phyloP scores from a whole-genome alignment of 1,140 invertebrate species.

The Bombus balteatus region DNA sequence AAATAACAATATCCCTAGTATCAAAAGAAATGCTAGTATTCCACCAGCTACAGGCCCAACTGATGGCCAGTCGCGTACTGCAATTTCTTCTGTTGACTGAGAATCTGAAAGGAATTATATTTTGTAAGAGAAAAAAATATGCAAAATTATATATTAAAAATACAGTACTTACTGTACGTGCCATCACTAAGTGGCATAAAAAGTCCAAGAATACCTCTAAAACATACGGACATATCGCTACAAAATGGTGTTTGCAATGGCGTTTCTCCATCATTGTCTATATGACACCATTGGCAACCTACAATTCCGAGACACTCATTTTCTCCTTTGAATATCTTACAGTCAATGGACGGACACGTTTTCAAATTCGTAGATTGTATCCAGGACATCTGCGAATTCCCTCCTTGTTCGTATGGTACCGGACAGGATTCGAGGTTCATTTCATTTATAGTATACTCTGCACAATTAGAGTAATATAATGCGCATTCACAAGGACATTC shows the following conservation, averaged over 20 bases:
- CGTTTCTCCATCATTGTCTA: conserved; percentile 89
- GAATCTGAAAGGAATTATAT: conserved; percentile 75
- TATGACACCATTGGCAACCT: conserved; percentile 95
- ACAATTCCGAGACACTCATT: conserved; percentile 92
- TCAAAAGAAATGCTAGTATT: conserved; percentile 85
- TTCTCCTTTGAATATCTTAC: conserved; percentile 88
- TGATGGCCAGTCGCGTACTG: conserved; percentile 83
- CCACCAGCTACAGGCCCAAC: conserved; percentile 87
- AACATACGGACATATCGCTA: conserved; percentile 90
- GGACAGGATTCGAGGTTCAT: conserved; percentile 76
- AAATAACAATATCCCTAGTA: conserved; percentile 85
- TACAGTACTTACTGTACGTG: conserved; percentile 81
- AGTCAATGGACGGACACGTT: conserved; percentile 89
- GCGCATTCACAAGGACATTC: conserved; percentile 98
- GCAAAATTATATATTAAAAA: not conserved
- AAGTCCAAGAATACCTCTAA: conserved; percentile 92
- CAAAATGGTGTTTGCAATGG: conserved; percentile 89
- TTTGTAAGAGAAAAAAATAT: not conserved
- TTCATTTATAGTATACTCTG: conserved; percentile 68
- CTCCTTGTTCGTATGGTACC: conserved; percentile 77
- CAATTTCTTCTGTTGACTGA: conserved; percentile 79
- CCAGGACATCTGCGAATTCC: conserved; percentile 74
- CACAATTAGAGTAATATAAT: conserved; percentile 85
- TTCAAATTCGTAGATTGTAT: conserved; percentile 82
- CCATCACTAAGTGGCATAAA: conserved; percentile 91